Base-by-base conservation (phyloP, 2,113 vertebrate species). In the Odocoileus hemionus region DNA sequence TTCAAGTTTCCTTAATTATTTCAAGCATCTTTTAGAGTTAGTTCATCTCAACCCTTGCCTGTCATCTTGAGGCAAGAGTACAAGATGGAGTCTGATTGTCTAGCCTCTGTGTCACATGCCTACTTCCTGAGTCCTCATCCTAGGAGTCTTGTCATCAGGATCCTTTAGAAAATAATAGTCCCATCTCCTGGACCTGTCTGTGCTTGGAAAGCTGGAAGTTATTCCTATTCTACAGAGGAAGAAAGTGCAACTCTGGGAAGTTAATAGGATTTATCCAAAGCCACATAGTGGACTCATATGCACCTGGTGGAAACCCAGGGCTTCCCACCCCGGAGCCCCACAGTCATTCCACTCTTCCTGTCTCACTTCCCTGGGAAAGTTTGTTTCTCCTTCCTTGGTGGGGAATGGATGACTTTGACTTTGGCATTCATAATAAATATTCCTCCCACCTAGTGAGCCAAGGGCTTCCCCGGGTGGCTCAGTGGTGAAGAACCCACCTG, bases 231-330 rank as follows among this genome's bases (percentile, higher is more conserved):
- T 30, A 7, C 50, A 54, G 43, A 55, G 28, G 45, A 84, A 28
- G 64, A 28, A 21, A 0, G 0, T 3, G 16, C 28, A 14, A 1
- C 33, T 85, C 23, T 1, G 1, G 15, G 30, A 36, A 74, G 3
- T 92, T 39, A 26, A 39, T 8, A 28, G 33, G 19, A 3, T 28
- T 58, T 33, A 23, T 25, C 39, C 28, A 60, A 64, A 36, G 39
- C 45, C 1, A 0, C 3, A 6, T 12, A 47, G 10, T 1, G 1
- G 33, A 33, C 45, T 80, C 7, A 0, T 5, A 25, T 13, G 23
- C 11, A 14, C 13, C 54, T 47, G 12, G 39, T n/a, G 14, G 26
- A 67, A 36, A 43, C 74, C 25, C 28, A 52, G 57, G 50, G 16
- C 43, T 39, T 10, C 60, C 47, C 9, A 6, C 9, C 78, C 28